Conservation (phyloP, 2,888 invertebrate genomes). For the Hydraecia micacea region DNA sequence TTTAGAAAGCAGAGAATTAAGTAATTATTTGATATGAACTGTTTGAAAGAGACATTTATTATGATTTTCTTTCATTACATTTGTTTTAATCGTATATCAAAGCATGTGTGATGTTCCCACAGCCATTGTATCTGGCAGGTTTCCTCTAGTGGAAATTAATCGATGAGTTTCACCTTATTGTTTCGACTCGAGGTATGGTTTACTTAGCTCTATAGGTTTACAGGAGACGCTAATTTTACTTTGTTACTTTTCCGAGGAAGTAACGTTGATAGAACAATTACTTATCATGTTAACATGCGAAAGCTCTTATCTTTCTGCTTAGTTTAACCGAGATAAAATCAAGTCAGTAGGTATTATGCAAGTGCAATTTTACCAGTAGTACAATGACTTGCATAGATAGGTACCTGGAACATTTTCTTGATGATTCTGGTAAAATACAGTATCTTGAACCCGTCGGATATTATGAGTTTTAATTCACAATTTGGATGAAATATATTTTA, state of each 20-base stretch:
- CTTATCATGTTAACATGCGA: slow-evolving; percentile 25
- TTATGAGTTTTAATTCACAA: not conserved
- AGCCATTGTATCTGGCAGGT: slow-evolving; percentile 75
- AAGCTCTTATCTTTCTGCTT: slow-evolving; percentile 53
- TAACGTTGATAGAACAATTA: slow-evolving; percentile 16
- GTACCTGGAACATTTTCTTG: not conserved
- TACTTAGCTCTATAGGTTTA: slow-evolving; percentile 52
- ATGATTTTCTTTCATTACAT: slow-evolving; percentile 44
- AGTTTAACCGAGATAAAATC: slow-evolving; percentile 49
- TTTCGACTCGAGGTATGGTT: slow-evolving; percentile 66
- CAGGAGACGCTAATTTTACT: slow-evolving; percentile 41
- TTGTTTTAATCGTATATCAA: slow-evolving; percentile 55
- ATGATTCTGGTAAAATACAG: not conserved
- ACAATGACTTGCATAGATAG: slow-evolving; percentile 5
- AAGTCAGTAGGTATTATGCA: slow-evolving; percentile 4
- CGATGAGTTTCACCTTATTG: slow-evolving; percentile 86
- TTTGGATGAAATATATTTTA: slow-evolving; percentile 24
- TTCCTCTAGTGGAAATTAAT: slow-evolving; percentile 76
- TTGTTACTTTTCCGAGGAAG: slow-evolving; percentile 36
- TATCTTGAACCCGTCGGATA: slow-evolving; percentile 9
- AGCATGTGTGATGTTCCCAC: slow-evolving; percentile 70
- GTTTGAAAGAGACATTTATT: slow-evolving; percentile 11
- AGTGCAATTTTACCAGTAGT: slow-evolving; percentile 18
- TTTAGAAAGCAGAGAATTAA: slow-evolving; percentile 44
- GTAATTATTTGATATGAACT: slow-evolving; percentile 28